Base-by-base conservation (phyloP, 2,797 vertebrate genomes). In the Tympanoctomys barrerae region DNA sequence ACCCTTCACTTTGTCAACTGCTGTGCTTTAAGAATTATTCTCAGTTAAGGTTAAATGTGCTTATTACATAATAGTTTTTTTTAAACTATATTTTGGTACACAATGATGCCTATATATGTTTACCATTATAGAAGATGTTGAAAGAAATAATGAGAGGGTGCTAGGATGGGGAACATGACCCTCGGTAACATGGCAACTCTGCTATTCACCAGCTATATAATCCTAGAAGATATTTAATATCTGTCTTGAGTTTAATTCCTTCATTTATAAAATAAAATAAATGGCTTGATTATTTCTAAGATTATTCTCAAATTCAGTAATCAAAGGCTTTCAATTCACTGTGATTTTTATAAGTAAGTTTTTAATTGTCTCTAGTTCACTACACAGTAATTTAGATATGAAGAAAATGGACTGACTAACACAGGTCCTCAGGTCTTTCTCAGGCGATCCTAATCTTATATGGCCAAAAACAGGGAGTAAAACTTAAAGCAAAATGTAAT, bases 401-500 rank as follows among this genome's bases (percentile, higher is more conserved):
- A 68, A 91, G 24, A 80, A 39, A 92, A 46, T 26, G 1, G 18
- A 79, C 19, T 68, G 16, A 73, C 39, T 62, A 52, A 14, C 64
- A 79, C 61, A 36, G 16, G n/a, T 26, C 14, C 10, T 93, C 39
- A 80, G 24, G 62, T 5, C 54, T 78, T 91, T 79, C 78, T 79
- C 18, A 82, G n/a, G 54, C 24, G 54, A 75, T 54, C 16, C 0
- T 57, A 2, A 89, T 28, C 57, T 78, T 78, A 46, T 42, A 31
- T 31, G 11, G 49, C 79, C 6, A 90, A 89, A 82, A 68, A 39
- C 9, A 33, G 1, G 3, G 12, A 93, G 21, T 82, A 84, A 85
- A 80, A 86, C 57, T 82, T 28, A 88, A 81, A 91, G 78, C n/a
- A 52, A 89, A 93, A n/a, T 77, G 59, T 64, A 81, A 66, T 62